Evolutionary conservation across 2,113 vertebrate species (phyloP).

Genomic region (Eretmochelys imbricata): DNA sequence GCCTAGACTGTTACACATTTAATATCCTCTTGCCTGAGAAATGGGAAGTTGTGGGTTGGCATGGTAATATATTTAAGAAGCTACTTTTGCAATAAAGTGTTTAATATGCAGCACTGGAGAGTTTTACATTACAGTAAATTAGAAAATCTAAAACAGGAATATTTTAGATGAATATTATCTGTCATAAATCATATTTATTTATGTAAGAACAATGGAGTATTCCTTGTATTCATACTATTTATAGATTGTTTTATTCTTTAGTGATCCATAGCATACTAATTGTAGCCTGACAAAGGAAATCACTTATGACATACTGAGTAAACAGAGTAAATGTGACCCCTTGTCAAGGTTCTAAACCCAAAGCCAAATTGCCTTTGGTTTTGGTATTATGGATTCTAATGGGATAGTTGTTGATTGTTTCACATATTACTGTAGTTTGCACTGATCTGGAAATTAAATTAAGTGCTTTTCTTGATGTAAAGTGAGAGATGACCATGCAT

Average conservation of each 20-base stretch:
- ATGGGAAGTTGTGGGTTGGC: not conserved
- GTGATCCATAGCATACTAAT: conserved; percentile 18
- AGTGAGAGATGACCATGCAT: not conserved
- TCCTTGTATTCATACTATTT: conserved; percentile 63
- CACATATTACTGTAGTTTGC: conserved; percentile 3
- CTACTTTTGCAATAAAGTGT: not conserved
- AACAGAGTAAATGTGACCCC: conserved; percentile 54
- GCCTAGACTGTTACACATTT: not conserved
- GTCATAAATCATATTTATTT: not conserved
- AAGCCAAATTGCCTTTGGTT: not conserved
- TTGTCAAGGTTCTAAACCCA: conserved; percentile 30
- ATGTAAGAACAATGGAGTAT: conserved; percentile 53
- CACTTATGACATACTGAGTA: conserved; percentile 42
- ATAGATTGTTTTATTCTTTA: conserved; percentile 17
- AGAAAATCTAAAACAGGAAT: not conserved
- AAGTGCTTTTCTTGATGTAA: not conserved
- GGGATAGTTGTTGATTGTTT: not conserved
- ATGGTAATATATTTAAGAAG: not conserved
- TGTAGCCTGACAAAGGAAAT: conserved; percentile 55
- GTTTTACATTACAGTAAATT: not conserved
- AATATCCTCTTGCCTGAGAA: rapidly evolving
- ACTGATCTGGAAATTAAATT: not conserved
- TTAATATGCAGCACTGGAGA: not conserved
- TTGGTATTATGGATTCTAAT: conserved; percentile 29
- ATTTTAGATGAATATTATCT: conserved; percentile 34